Evolutionary conservation across 2,797 vertebrate genomes (phyloP).

Genomic region (Poeciliopsis paucimaculata): DNA sequence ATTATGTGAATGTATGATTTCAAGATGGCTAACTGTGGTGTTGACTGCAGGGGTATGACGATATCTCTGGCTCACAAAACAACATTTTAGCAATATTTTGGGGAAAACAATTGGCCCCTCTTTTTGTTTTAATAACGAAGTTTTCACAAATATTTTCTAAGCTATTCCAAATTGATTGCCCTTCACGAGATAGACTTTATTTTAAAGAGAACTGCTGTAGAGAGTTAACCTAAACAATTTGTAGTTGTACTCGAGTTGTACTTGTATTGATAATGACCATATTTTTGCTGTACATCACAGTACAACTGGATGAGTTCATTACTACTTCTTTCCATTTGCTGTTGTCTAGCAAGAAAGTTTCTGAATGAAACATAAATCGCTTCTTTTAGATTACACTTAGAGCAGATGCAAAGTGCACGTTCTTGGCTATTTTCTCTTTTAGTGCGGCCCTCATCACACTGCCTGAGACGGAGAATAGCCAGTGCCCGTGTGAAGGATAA

Average conservation of each 20-base stretch:
- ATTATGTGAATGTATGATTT: slow-evolving; percentile 48
- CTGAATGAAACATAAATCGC: slow-evolving; percentile 59
- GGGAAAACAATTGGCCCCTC: not conserved
- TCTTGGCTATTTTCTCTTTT: slow-evolving; percentile 73
- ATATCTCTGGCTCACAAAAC: not conserved
- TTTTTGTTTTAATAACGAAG: not conserved
- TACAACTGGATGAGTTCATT: slow-evolving; percentile 39
- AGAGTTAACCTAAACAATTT: slow-evolving; percentile 21
- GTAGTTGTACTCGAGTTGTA: not conserved
- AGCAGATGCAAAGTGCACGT: slow-evolving; percentile 71
- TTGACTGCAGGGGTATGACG: slow-evolving; percentile 17
- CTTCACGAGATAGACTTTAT: not conserved
- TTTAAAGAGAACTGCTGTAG: not conserved
- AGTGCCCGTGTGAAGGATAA: slow-evolving; percentile 93
- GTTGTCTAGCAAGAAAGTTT: slow-evolving; percentile 50
- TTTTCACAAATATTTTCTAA: not conserved
- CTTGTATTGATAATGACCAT: slow-evolving; percentile 19
- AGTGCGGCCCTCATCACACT: slow-evolving; percentile 67
- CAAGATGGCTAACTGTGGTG: slow-evolving; percentile 38
- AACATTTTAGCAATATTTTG: not conserved
- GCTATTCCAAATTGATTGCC: not conserved
- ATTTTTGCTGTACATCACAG: slow-evolving; percentile 24
- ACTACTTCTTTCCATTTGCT: slow-evolving; percentile 34
- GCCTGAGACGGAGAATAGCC: slow-evolving; percentile 85
- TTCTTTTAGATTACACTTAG: slow-evolving; percentile 68